phyloP scores from a whole-genome alignment of 2,888 invertebrate genomes.

The Lycocerus yunnanus region DNA sequence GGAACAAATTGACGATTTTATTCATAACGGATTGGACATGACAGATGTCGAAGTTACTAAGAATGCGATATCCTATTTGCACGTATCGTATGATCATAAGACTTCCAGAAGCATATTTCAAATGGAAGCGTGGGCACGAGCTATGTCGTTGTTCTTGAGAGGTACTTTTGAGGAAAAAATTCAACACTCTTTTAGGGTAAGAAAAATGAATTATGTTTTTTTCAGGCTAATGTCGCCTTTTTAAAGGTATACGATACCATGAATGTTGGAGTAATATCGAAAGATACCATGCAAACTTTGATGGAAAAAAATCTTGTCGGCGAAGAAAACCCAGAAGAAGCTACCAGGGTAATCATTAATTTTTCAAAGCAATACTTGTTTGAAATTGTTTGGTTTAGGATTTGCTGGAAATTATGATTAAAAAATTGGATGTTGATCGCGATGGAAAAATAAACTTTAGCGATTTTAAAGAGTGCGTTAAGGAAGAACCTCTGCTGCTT shows the following conservation, averaged over 20 bases:
- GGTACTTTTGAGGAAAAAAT: conserved; percentile 72
- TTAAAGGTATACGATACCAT: conserved; percentile 71
- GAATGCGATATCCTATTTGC: background rate
- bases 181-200: conserved; percentile 66
- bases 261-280: conserved; percentile 66
- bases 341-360: conserved; percentile 58
- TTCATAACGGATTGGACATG: conserved; percentile 70
- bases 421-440: conserved; percentile 74
- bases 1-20: conserved; percentile 64
- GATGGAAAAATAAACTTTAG: conserved; percentile 73
- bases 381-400: conserved; percentile 62
- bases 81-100: background rate
- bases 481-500: conserved; percentile 66
- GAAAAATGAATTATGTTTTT: conserved; percentile 2
- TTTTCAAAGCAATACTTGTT: background rate
- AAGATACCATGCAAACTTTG: conserved; percentile 72
- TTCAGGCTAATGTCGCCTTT: background rate
- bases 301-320: conserved; percentile 64
- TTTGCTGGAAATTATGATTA: conserved; percentile 71
- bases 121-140: conserved; percentile 67
- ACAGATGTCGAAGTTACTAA: conserved; percentile 60
- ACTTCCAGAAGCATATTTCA: conserved; percentile 26
- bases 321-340: conserved; percentile 74
- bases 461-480: conserved; percentile 68
- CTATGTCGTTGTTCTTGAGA: conserved; percentile 70